A percentile compares a stretch with the other conserved stretches of the same genome.
phyloP scores from a whole-genome alignment of 2,797 vertebrate genomes.

The Mus minutoides region DNA sequence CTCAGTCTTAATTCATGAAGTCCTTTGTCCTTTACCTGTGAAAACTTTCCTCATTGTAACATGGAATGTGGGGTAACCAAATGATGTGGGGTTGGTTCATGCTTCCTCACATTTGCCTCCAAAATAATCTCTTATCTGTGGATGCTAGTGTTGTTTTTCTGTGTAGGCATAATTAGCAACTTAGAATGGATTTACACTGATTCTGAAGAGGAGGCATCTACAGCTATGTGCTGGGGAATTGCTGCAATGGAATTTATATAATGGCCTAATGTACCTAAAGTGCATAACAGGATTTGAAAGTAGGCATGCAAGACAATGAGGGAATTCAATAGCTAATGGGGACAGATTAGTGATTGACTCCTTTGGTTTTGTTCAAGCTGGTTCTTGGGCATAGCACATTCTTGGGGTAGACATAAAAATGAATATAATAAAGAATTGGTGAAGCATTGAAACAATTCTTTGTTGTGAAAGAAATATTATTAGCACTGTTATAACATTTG shows the following conservation, averaged over 20 bases:
- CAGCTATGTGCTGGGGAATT: neutral
- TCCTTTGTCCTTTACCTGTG: neutral
- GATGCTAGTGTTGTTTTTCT: neutral
- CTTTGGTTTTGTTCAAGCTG: neutral
- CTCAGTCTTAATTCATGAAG: neutral
- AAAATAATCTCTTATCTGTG: neutral
- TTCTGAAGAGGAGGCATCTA: neutral
- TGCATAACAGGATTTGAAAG: neutral
- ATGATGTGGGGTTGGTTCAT: neutral
- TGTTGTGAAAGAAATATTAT: conserved; percentile 31
- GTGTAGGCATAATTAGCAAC: neutral
- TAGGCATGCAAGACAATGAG: neutral
- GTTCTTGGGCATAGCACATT: neutral
- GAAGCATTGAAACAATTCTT: neutral
- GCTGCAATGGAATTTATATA: neutral
- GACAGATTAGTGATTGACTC: neutral
- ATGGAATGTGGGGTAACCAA: neutral
- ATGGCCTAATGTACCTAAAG: neutral
- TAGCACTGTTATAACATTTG: conserved; percentile 20
- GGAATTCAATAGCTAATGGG: neutral
- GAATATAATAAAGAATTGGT: neutral
- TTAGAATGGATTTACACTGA: neutral
- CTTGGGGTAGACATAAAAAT: neutral
- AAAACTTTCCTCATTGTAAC: neutral
- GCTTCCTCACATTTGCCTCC: neutral